Evolutionary conservation across 2,888 invertebrate species (phyloP), one percentile per base, ranked within the genome.

Genomic region (Caenorhabditis sp.): DNA sequence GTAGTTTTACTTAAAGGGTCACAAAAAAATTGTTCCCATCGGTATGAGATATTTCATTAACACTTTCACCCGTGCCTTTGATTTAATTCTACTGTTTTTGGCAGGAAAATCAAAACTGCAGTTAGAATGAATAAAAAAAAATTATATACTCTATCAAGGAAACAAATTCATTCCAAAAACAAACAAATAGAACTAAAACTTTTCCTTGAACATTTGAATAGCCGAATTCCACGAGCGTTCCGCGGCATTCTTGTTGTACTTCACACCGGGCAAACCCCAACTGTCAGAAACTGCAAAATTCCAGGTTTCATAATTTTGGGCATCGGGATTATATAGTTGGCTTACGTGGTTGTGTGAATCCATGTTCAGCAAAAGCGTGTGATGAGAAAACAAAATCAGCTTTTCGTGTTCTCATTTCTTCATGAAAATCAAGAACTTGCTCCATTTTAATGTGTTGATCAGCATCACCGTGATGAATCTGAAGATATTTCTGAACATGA

Each of bases 311-410:
- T n/a, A n/a, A 43, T 37, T 55, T 49, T n/a, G n/a, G n/a, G n/a
- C n/a, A n/a, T n/a, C n/a, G n/a, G n/a, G n/a, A n/a, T n/a, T n/a
- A n/a, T n/a, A n/a, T n/a, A n/a, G n/a, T 21, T 19, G 23, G 23
- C 19, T 50, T 55, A 54, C 64, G 57, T 8, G 77, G 77, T 57
- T 80, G 70, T 27, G 84, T 84, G 65, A 84, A 84, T 21, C 76
- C 77, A 58, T 85, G 85, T 43, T 67, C 66, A 14, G 85, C 85
- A 54, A 82, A 67, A 37, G 81, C 78, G 66, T 85, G 79, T 50
- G 63, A 63, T 36, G 72, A 61, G 61, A 84, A 85, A n/a, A 69
- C 60, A 66, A 78, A 85, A 63, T 85, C 84, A 23, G 82, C 81
- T 26, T 81, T 77, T 54, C 84, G 69, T 1, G 55, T 67, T 58